phyloP scores from a whole-genome alignment of 64 coral and sea anemone genomes.

The Pocillopora damicornis region DNA sequence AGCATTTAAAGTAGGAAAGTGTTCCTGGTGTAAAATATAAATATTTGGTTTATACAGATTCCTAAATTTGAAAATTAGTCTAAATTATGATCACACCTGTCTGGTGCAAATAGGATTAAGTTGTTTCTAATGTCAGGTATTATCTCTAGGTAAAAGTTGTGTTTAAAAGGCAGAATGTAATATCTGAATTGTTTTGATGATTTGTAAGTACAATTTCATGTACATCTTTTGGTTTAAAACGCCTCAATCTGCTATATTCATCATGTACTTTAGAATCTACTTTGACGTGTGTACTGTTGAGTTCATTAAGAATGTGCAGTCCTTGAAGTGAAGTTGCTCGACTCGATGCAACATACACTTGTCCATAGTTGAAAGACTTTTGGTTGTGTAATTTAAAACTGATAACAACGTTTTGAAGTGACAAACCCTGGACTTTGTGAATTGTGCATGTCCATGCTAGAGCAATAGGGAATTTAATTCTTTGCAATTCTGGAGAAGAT shows the following conservation, averaged over 20 bases:
- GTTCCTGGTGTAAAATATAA: constrained; percentile 21
- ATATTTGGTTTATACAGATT: constrained; percentile 36
- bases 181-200: constrained; percentile 46
- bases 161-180: constrained; percentile 36
- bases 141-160: constrained; percentile 14
- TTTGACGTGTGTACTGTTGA: constrained; percentile 26
- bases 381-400: constrained; percentile 35
- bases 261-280: constrained; percentile 22
- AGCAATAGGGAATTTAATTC: constrained; percentile 13
- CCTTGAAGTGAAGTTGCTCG: constrained; percentile 26
- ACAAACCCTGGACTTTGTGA: constrained; percentile 42
- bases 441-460: constrained; percentile 42
- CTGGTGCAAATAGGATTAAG: constrained; percentile 30
- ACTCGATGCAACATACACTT: constrained; percentile 8
- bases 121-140: constrained; percentile 20
- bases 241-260: constrained; percentile 18
- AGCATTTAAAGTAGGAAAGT: constrained; percentile 52
- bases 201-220: constrained; percentile 36
- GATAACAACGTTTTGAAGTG: constrained; percentile 28
- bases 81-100: constrained; percentile 25
- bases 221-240: not conserved
- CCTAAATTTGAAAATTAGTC: constrained; percentile 59
- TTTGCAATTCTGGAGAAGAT: constrained; percentile 3
- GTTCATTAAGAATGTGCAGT: constrained; percentile 16
- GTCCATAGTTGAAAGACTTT: constrained; percentile 9